These are phyloP conservation scores for Cichlasoma orientale DNA, from an alignment of 2,797 vertebrate species.

Conservation along the genomic window DNA sequence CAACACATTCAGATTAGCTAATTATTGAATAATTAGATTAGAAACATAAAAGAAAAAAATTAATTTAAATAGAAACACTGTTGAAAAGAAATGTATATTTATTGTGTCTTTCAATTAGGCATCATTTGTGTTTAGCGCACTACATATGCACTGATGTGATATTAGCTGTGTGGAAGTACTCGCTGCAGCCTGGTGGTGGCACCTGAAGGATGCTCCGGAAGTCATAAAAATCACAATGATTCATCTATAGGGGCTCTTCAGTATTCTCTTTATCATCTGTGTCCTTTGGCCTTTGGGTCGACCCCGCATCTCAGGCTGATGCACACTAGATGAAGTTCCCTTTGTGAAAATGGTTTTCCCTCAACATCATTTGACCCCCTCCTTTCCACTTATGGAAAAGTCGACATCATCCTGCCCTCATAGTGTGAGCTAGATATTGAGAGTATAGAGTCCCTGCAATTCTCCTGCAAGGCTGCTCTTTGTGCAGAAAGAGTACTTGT, in stretches of 20 bases:
- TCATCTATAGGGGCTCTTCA: background rate
- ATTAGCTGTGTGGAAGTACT: background rate
- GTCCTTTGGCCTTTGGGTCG: background rate
- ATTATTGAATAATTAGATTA: background rate
- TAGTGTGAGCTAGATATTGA: background rate
- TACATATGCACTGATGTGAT: background rate
- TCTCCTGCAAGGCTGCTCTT: background rate
- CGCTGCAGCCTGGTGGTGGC: background rate
- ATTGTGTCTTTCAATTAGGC: background rate
- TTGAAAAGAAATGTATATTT: background rate
- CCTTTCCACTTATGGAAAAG: background rate
- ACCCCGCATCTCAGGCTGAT: background rate
- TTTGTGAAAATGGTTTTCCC: constrained; percentile 10
- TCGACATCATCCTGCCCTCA: background rate
- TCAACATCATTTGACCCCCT: constrained; percentile 7
- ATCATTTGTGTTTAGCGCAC: background rate
- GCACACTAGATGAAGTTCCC: background rate
- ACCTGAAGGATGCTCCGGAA: background rate
- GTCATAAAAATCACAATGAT: background rate
- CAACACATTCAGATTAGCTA: background rate
- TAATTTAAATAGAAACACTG: background rate
- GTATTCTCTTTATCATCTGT: background rate
- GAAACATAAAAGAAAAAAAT: too few species aligned
- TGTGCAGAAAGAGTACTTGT: background rate
- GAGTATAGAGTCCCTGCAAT: background rate